These are phyloP conservation scores for Tragelaphus buxtoni DNA, from an alignment of 2,113 vertebrate genomes.

Conservation along the genomic window DNA sequence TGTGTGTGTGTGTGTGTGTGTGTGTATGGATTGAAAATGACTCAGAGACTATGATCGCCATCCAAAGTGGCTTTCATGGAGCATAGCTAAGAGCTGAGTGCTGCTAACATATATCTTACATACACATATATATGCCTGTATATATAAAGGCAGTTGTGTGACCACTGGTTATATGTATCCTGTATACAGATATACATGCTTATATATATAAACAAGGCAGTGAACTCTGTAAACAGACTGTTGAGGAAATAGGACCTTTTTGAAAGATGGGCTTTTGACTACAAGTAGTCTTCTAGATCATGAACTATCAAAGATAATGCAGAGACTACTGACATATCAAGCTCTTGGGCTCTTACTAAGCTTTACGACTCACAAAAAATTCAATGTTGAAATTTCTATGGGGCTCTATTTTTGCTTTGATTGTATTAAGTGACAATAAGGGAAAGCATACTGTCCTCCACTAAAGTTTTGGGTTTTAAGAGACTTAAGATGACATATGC, in stretches of 20 bases:
- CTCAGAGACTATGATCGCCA: neutral
- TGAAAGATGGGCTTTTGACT: neutral
- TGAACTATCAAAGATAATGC: neutral
- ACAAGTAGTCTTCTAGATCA: neutral
- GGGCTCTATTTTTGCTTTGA: neutral
- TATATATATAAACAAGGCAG: neutral
- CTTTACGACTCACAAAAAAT: neutral
- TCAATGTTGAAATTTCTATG: constrained; percentile 25
- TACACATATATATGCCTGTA: neutral
- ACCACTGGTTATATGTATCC: neutral
- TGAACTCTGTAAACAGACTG: neutral
- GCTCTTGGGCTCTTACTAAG: neutral
- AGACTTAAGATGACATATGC: neutral
- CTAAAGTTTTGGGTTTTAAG: neutral
- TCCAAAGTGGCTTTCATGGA: neutral
- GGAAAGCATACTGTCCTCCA: no score
- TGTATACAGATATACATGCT: neutral
- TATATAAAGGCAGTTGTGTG: neutral
- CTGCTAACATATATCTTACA: fast-evolving
- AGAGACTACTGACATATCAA: neutral
- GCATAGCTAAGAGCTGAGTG: neutral
- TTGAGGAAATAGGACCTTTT: neutral
- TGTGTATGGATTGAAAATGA: neutral
- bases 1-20: neutral
- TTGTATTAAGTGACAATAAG: neutral